A percentile compares a stretch with the other conserved stretches of the same genome.
Conservation (phyloP, 2,113 vertebrate genomes). For the Phrynocephalus versicolor region DNA sequence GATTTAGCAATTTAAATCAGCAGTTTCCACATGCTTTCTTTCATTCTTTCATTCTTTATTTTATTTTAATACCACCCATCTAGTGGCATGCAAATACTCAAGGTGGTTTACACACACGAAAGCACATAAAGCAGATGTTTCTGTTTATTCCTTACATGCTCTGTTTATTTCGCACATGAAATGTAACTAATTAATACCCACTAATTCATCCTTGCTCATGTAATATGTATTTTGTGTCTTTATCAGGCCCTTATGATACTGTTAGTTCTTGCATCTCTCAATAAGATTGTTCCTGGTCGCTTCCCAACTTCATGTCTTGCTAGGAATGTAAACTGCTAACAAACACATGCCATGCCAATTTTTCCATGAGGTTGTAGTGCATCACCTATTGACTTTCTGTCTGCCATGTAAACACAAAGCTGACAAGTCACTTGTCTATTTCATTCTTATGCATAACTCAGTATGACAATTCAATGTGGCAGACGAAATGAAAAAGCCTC, state of each 20-base stretch:
- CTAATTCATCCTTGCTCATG: neutral
- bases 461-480: no score
- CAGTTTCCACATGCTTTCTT: no score
- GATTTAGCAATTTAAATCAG: no score
- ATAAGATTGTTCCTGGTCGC: neutral
- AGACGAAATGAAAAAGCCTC: no score
- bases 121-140: no score
- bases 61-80: no score
- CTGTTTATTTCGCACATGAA: neutral
- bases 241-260: neutral
- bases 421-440: neutral
- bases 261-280: neutral
- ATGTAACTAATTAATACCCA: neutral
- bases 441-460: no score
- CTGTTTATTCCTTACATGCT: no score
- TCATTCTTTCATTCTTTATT: no score
- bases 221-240: conserved; percentile 7
- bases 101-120: no score
- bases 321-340: neutral
- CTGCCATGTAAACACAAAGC: neutral
- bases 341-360: neutral
- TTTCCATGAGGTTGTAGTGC: neutral
- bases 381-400: neutral
- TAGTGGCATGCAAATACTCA: no score
- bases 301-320: neutral